phyloP scores from a whole-genome alignment of 2,797 vertebrate genomes.

The Eupleurogrammus muticus region DNA sequence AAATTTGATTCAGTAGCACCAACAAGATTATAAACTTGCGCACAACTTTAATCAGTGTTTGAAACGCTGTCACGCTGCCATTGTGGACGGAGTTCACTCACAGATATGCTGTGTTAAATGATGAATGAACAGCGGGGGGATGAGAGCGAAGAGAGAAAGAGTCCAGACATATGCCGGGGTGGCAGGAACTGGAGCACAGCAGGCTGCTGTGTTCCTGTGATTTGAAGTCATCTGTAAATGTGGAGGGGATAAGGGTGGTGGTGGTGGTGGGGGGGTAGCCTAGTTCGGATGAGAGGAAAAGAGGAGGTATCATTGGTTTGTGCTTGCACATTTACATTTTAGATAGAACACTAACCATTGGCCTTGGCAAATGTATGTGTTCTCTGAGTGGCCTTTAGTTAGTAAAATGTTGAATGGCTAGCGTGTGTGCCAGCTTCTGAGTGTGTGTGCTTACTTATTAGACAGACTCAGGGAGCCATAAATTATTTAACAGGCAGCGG shows the following conservation, averaged over 20 bases:
- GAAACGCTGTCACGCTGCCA: conserved; percentile 4
- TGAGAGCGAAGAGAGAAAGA: background rate
- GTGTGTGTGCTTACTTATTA: conserved; percentile 37
- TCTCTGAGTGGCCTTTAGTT: too few species aligned
- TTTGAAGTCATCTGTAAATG: conserved; percentile 23
- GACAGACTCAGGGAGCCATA: conserved; percentile 57
- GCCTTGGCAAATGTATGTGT: too few species aligned
- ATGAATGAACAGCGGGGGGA: conserved; percentile 55
- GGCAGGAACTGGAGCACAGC: conserved; percentile 27
- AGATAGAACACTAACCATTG: too few species aligned
- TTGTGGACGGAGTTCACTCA: conserved; percentile 29
- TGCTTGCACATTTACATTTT: too few species aligned
- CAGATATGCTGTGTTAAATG: conserved; percentile 53
- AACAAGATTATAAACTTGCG: background rate
- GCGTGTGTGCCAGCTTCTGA: conserved; percentile 17
- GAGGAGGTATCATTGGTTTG: too few species aligned
- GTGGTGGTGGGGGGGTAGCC: background rate
- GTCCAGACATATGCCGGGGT: conserved; percentile 13
- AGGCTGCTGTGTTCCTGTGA: conserved; percentile 16
- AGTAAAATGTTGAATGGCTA: too few species aligned
- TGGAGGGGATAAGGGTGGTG: background rate
- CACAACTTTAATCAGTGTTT: conserved; percentile 20
- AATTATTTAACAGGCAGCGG: conserved; percentile 52
- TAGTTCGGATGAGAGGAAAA: conserved; percentile 22
- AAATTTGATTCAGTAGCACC: background rate